These are phyloP conservation scores for Fringilla coelebs DNA, from an alignment of 2,797 vertebrate species.

Conservation along the genomic window DNA sequence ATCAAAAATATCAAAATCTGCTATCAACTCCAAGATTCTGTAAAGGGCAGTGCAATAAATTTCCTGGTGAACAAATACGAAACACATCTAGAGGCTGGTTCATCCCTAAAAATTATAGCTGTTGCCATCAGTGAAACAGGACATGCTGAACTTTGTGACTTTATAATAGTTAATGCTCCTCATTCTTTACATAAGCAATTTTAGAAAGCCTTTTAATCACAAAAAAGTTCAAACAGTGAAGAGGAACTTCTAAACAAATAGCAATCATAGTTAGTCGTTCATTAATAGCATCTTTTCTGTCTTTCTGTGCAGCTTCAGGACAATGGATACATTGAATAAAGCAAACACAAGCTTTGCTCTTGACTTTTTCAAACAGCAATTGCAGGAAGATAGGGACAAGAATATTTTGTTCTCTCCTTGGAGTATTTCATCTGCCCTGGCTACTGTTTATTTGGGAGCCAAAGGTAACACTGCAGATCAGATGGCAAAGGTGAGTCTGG, in stretches of 20 bases:
- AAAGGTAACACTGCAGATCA: conserved; percentile 69
- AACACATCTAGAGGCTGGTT: not conserved
- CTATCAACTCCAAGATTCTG: not conserved
- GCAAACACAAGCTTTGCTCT: conserved; percentile 75
- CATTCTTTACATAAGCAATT: not conserved
- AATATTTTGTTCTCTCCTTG: conserved; percentile 77
- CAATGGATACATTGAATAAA: conserved; percentile 70
- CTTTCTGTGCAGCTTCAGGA: conserved; percentile 23
- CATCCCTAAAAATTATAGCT: not conserved
- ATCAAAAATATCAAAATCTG: not conserved
- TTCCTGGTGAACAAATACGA: not conserved
- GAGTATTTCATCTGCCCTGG: conserved; percentile 72
- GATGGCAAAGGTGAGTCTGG: conserved; percentile 71
- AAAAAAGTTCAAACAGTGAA: not conserved
- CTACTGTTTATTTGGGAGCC: conserved; percentile 71
- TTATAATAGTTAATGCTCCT: not conserved
- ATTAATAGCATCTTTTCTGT: not conserved
- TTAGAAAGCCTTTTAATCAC: not conserved
- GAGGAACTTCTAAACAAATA: not conserved
- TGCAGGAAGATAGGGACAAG: not conserved
- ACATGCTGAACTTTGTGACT: not conserved
- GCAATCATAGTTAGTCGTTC: not conserved
- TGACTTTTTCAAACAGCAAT: conserved; percentile 69
- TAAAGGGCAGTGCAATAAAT: not conserved
- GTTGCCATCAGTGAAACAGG: not conserved